Evolutionary conservation across 1,140 invertebrate species (phyloP), one percentile per base, ranked within the genome.

Genomic region (Sarcophaga peregrina): DNA sequence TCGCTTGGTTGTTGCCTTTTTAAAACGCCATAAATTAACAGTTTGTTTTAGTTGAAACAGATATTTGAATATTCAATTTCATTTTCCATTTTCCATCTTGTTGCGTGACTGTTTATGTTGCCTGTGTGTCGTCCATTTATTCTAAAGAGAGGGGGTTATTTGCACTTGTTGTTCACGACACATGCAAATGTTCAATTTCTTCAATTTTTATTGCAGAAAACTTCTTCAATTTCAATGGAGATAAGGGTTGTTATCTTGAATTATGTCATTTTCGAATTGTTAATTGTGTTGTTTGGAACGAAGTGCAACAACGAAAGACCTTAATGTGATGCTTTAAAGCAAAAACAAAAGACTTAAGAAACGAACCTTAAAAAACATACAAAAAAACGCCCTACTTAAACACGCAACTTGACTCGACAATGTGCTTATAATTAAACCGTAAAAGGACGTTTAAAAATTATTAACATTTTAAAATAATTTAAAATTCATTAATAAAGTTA

Each of bases 241-340:
- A 13, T 5, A 17, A 75, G 74, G 74, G 74, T 75, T 17, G 85
- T 84, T 88, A 88, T 88, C 87, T 85, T 88, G 87, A 88, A 88
- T 88, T 87, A 88, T 88, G 87, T 87, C 87, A 87, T 85, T 87
- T 88, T 86, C 85, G 85, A 86, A 88, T 88, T 88, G 88, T 88
- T 88, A 20, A 68, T 68, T 68, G 62, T 68, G 62, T 68, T 68
- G 17, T 25, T 58, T 58, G 13, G n/a, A 68, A 25, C 4, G 17
- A n/a, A 68, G 7, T 8, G 7, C 17, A 8, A 68, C n/a, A 9
- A 20, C 5, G 20, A 68, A 68, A 1, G n/a, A 7, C 6, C 9
- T 1, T 1, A 52, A 9, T 52, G 50, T 52, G 50, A 52, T 13
- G 50, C 1, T 1, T 3, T 10, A 52, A 10, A 13, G 13, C 20